Conservation (phyloP, 2,888 invertebrate species). For the Sussaba pulchella region DNA sequence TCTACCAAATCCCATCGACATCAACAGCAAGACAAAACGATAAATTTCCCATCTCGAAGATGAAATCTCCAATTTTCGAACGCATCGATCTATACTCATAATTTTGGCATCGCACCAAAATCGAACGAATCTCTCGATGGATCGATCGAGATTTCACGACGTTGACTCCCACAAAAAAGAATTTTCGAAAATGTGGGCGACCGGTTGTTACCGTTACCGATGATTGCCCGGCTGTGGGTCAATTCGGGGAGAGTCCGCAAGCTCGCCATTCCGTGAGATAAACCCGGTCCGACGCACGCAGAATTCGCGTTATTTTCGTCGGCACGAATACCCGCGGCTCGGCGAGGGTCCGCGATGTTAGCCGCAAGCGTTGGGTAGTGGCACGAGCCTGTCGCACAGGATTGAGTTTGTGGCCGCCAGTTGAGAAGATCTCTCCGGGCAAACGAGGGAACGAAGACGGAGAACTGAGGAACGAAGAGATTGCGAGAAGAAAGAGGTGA, state of each 20-base stretch:
- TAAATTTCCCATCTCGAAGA: no score
- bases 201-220: slow-evolving; percentile 35
- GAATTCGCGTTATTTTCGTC: slow-evolving; percentile 84
- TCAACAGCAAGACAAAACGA: no score
- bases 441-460: slow-evolving; percentile 39
- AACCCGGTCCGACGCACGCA: slow-evolving; percentile 73
- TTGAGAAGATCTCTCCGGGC: slow-evolving; percentile 63
- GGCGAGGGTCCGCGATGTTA: slow-evolving; percentile 61
- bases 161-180: not conserved
- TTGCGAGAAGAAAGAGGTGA: slow-evolving; percentile 58
- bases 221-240: slow-evolving; percentile 57
- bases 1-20: no score
- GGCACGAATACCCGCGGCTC: slow-evolving; percentile 81
- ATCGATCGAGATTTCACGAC: no score
- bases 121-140: no score
- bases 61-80: no score
- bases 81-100: no score
- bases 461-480: slow-evolving; percentile 54
- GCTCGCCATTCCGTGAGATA: slow-evolving; percentile 68
- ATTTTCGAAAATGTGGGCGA: slow-evolving; percentile 18
- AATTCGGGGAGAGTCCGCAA: slow-evolving; percentile 63
- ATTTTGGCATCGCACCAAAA: no score
- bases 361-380: slow-evolving; percentile 34
- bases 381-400: slow-evolving; percentile 68
- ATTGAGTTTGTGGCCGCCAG: slow-evolving; percentile 70